A percentile compares a stretch with the other conserved stretches of the same genome.
phyloP scores from a whole-genome alignment of 2,888 invertebrate species.

The Metopia argyrocephala region DNA sequence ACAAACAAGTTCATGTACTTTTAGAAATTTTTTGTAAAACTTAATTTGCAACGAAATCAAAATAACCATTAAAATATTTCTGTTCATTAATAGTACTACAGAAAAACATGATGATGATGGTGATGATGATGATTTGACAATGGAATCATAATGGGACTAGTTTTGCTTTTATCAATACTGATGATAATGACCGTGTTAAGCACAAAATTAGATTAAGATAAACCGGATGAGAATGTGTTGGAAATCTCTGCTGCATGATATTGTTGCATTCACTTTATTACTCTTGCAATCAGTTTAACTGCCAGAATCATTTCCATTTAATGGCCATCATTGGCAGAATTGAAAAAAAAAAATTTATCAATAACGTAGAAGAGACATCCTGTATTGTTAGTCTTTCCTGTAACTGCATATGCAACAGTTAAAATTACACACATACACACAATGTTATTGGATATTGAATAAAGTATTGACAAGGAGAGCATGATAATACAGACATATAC shows the following conservation, averaged over 20 bases:
- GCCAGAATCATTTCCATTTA: constrained; percentile 27
- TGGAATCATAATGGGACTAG: no score
- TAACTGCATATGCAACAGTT: neutral
- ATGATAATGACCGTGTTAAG: neutral
- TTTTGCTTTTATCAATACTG: neutral
- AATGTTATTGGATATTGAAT: neutral
- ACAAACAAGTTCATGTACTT: no score
- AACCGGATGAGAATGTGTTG: constrained; percentile 48
- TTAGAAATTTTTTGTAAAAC: no score
- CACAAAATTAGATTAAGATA: constrained; percentile 35
- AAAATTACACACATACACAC: neutral
- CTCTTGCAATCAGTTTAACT: constrained; percentile 45
- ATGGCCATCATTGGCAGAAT: constrained; percentile 28
- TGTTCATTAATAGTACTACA: no score
- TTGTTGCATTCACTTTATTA: constrained; percentile 32
- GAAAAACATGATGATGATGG: neutral
- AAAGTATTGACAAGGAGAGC: neutral
- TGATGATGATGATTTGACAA: neutral
- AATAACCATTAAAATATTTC: no score
- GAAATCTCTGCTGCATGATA: constrained; percentile 31
- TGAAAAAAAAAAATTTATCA: no score
- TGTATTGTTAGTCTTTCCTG: constrained; percentile 9
- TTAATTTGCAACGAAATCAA: no score
- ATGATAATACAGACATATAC: neutral
- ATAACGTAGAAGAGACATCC: constrained; percentile 46